A percentile compares a stretch with the other conserved stretches of the same genome.
phyloP scores from a whole-genome alignment of 1,140 invertebrate species.

The Yoshiicerus persimilis region DNA sequence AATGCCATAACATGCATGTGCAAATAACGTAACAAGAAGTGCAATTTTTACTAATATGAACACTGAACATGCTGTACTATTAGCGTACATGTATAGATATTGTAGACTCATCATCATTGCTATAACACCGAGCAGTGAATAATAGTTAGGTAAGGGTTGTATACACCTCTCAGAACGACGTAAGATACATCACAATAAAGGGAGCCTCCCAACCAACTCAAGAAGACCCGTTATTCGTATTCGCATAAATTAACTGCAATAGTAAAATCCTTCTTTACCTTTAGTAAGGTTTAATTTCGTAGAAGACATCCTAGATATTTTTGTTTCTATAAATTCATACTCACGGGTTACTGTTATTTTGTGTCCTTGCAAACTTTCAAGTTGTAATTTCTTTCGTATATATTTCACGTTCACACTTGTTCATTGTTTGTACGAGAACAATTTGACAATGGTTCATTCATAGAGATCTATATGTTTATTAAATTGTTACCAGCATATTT shows the following conservation, averaged over 20 bases:
- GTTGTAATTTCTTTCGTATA: background rate
- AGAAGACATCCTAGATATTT: background rate
- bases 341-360: background rate
- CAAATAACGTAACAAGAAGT: background rate
- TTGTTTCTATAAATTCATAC: background rate
- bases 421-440: no score
- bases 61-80: no score
- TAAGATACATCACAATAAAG: background rate
- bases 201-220: background rate
- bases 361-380: background rate
- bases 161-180: background rate
- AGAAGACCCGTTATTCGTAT: conserved; percentile 16
- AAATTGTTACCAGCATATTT: no score
- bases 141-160: no score
- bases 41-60: background rate
- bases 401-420: background rate
- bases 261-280: background rate
- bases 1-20: background rate
- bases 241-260: background rate
- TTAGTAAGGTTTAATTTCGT: background rate
- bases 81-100: background rate
- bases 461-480: no score
- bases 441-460: no score
- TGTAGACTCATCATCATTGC: background rate
- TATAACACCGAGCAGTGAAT: background rate